Conservation (phyloP, 2,888 invertebrate genomes). For the Oxycera nigricornis region DNA sequence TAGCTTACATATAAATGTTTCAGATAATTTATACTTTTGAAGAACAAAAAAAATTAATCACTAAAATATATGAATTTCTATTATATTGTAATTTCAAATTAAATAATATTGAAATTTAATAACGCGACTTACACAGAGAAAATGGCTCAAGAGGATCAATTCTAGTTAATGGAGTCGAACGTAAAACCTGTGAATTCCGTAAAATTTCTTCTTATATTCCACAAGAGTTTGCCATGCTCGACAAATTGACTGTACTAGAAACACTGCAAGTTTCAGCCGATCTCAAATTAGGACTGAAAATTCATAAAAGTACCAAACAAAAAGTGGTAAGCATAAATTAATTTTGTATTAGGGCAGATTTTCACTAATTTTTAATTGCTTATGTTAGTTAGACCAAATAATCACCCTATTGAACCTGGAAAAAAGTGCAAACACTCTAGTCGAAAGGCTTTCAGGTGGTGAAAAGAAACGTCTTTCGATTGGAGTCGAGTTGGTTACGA, state of each 20-base stretch:
- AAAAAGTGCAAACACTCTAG: conserved; percentile 70
- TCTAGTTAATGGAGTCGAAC: conserved; percentile 71
- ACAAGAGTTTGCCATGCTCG: conserved; percentile 82
- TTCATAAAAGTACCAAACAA: conserved; percentile 68
- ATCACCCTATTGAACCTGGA: conserved; percentile 76
- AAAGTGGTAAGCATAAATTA: conserved; percentile 66
- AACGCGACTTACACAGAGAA: too few species aligned
- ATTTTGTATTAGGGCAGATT: not conserved
- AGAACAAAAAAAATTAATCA: not conserved
- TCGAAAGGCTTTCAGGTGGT: conserved; percentile 81
- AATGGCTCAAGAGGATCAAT: conserved; percentile 69
- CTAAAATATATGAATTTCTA: not conserved
- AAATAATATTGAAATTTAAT: too few species aligned
- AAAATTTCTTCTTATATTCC: conserved; percentile 77
- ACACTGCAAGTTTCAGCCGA: conserved; percentile 83
- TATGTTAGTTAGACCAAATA: conserved; percentile 77
- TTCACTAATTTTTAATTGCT: not conserved
- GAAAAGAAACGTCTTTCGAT: conserved; percentile 89
- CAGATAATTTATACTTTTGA: too few species aligned
- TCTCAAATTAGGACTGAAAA: conserved; percentile 76
- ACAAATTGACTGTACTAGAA: conserved; percentile 82
- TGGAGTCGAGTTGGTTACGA: conserved; percentile 86
- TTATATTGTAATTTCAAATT: too few species aligned
- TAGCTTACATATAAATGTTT: too few species aligned
- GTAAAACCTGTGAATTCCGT: conserved; percentile 71